These are phyloP conservation scores for Tupaia tana DNA, from an alignment of 2,113 vertebrate species.

Conservation along the genomic window DNA sequence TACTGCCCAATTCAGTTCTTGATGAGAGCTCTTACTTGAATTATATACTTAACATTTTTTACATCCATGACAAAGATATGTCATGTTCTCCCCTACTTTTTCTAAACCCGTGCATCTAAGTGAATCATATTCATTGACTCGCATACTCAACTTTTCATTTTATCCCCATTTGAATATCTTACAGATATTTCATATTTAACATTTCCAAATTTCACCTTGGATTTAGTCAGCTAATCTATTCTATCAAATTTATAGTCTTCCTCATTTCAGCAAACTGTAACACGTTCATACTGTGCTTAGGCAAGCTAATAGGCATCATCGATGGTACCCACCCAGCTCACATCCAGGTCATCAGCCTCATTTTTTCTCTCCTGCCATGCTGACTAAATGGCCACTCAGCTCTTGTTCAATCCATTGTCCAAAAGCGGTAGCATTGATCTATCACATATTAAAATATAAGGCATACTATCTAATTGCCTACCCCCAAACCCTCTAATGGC, in stretches of 20 bases:
- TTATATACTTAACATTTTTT: too few relatives aligned
- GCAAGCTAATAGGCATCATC: background rate
- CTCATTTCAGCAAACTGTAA: background rate
- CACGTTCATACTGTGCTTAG: background rate
- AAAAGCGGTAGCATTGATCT: background rate
- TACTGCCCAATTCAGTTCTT: too few relatives aligned
- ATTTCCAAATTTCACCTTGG: background rate
- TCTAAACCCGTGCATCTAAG: too few relatives aligned
- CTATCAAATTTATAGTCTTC: background rate
- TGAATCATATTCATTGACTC: background rate
- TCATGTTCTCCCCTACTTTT: too few relatives aligned
- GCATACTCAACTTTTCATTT: background rate
- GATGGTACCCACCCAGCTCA: rapidly evolving
- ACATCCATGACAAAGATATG: too few relatives aligned
- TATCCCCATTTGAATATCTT: background rate
- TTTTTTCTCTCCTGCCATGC: background rate
- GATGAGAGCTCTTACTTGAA: too few relatives aligned
- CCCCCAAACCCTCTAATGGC: background rate
- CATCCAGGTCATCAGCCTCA: background rate
- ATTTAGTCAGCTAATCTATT: background rate
- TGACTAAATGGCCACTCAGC: background rate
- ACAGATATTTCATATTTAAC: background rate
- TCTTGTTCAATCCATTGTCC: background rate
- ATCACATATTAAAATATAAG: background rate
- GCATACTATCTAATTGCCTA: background rate